phyloP scores from a whole-genome alignment of 2,888 invertebrate species.

The Encarsia formosa region DNA sequence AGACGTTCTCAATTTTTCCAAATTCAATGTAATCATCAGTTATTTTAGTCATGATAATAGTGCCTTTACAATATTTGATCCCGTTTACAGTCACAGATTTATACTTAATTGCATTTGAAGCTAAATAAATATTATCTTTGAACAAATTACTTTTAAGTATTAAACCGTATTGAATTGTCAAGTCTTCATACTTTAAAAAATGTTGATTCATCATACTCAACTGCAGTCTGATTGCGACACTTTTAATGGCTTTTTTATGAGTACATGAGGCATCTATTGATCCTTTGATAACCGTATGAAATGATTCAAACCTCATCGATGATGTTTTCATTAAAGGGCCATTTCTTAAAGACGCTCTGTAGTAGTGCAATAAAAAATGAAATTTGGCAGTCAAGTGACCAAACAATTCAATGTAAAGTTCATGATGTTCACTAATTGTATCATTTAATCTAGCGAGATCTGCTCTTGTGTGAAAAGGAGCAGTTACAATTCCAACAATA shows the following conservation, averaged over 20 bases:
- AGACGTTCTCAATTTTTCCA: background rate
- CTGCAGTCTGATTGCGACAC: background rate
- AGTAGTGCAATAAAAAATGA: constrained; percentile 2
- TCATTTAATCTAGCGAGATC: background rate
- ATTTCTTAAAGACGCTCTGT: background rate
- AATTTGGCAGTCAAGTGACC: constrained; percentile 1
- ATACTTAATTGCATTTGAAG: background rate
- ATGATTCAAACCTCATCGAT: background rate
- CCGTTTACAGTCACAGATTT: background rate
- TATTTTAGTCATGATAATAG: background rate
- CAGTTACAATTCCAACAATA: background rate
- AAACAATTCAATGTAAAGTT: background rate
- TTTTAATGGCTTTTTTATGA: background rate
- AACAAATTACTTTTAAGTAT: background rate
- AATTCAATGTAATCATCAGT: background rate
- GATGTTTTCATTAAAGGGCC: background rate
- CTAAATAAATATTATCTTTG: background rate
- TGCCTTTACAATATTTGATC: background rate
- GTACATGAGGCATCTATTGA: background rate
- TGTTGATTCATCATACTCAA: background rate
- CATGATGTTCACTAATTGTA: background rate
- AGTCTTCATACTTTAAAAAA: background rate
- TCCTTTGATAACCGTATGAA: background rate
- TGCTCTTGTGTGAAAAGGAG: background rate
- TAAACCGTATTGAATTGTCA: background rate